Evolutionary conservation across 1,140 invertebrate genomes (phyloP).

Genomic region (Ephestia elutella): DNA sequence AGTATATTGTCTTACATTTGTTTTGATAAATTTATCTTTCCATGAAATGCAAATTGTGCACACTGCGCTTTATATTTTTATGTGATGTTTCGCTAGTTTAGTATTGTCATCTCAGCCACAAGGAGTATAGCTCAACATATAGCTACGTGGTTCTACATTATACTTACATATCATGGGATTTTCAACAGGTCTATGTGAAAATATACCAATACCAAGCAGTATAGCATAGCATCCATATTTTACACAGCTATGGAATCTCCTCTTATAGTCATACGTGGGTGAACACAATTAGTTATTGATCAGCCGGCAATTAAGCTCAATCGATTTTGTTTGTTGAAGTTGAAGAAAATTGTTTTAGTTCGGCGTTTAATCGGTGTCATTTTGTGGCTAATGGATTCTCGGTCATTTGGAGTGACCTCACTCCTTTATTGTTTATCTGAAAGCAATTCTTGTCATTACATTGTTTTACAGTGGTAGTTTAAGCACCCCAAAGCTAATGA

Average conservation of each 20-base stretch:
- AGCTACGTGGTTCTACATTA: background rate
- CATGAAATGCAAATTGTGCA: too few relatives aligned
- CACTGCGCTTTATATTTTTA: too few relatives aligned
- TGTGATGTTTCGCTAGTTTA: too few relatives aligned
- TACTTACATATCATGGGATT: background rate
- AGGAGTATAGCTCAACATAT: too few relatives aligned
- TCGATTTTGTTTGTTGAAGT: conserved; percentile 72
- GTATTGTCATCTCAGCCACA: too few relatives aligned
- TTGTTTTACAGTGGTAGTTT: conserved; percentile 1
- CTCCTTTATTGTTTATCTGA: conserved; percentile 40
- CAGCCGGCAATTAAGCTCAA: conserved; percentile 69
- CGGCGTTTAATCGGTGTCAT: conserved; percentile 59
- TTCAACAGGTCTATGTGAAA: too few relatives aligned
- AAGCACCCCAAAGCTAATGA: too few relatives aligned
- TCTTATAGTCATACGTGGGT: conserved; percentile 60
- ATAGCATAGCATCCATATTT: background rate
- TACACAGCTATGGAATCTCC: background rate
- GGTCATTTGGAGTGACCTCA: conserved; percentile 43
- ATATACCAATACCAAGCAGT: too few relatives aligned
- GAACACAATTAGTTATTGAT: conserved; percentile 73
- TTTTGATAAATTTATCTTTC: too few relatives aligned
- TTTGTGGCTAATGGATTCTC: conserved; percentile 63
- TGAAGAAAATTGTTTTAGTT: conserved; percentile 72
- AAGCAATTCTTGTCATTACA: conserved; percentile 31
- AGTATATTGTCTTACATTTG: too few relatives aligned